Percentiles rank a stretch among this genome's conserved stretches.
Conservation (phyloP, 2,113 vertebrate genomes). For the Tragelaphus strepsiceros region DNA sequence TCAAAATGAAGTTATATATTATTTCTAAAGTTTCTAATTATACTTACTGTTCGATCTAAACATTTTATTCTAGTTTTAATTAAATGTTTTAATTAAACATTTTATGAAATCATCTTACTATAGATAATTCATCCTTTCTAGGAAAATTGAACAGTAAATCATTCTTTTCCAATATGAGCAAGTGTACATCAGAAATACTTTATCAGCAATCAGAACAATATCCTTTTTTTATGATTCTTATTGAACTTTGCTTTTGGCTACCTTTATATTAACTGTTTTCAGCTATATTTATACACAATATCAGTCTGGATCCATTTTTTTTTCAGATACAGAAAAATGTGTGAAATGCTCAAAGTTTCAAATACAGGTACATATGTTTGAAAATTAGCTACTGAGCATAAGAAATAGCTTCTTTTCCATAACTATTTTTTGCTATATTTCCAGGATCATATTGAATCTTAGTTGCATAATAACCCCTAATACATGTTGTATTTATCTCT, state of each 20-base stretch:
- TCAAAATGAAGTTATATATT: conserved; percentile 37
- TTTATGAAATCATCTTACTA: conserved; percentile 47
- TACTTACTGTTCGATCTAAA: conserved; percentile 43
- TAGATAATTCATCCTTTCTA: conserved; percentile 35
- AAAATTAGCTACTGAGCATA: conserved; percentile 71
- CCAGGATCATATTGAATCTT: conserved; percentile 68
- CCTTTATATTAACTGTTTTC: conserved; percentile 68
- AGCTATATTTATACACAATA: conserved; percentile 68
- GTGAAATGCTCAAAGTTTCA: conserved; percentile 70
- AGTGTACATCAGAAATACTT: background rate
- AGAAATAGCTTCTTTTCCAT: conserved; percentile 73
- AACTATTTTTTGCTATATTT: conserved; percentile 71
- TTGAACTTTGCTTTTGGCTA: conserved; percentile 67
- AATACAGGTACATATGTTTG: conserved; percentile 68
- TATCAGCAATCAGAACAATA: conserved; percentile 47
- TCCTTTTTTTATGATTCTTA: conserved; percentile 54
- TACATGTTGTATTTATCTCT: conserved; percentile 68
- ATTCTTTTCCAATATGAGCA: conserved; percentile 34
- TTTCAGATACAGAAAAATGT: conserved; percentile 69
- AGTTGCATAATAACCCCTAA: conserved; percentile 63
- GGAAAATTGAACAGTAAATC: conserved; percentile 48
- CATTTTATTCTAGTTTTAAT: conserved; percentile 32
- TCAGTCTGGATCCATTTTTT: conserved; percentile 67
- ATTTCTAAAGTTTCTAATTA: conserved; percentile 57
- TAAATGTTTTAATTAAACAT: conserved; percentile 12